Conservation (phyloP, 2,113 vertebrate genomes). For the Anhinga rufa region DNA sequence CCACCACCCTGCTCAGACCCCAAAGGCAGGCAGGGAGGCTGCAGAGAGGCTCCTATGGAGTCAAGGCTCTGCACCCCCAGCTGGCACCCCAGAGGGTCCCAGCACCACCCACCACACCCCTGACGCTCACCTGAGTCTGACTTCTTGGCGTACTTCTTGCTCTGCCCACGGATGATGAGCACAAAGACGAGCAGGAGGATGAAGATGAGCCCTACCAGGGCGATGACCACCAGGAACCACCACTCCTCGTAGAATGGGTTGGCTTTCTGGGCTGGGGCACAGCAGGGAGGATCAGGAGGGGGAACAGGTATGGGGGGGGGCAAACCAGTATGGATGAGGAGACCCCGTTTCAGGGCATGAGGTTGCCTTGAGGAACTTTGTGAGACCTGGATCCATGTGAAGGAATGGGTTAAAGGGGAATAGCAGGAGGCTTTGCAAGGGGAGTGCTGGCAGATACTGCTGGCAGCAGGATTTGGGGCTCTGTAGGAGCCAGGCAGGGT, state of each 20-base stretch:
- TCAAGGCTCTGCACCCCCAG: neutral
- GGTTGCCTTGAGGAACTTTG: neutral
- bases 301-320: fast-evolving
- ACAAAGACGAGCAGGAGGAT: conserved; percentile 94
- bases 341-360: neutral
- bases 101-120: neutral
- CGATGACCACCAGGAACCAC: conserved; percentile 97
- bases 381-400: fast-evolving
- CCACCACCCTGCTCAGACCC: neutral
- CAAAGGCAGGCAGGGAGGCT: neutral
- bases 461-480: neutral
- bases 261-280: conserved; percentile 86
- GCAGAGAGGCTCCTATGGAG: fast-evolving
- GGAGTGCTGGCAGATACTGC: neutral
- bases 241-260: conserved; percentile 96
- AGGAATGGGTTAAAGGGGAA: neutral
- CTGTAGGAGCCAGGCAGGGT: neutral
- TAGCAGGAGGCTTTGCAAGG: neutral
- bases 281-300: neutral
- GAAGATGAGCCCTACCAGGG: conserved; percentile 93
- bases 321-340: neutral
- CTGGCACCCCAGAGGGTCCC: neutral
- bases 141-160: conserved; percentile 96
- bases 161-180: conserved; percentile 94
- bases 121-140: conserved; percentile 82